Conservation (phyloP, 64 coral and sea anemone species). For the Cladopsammia gracilis region DNA sequence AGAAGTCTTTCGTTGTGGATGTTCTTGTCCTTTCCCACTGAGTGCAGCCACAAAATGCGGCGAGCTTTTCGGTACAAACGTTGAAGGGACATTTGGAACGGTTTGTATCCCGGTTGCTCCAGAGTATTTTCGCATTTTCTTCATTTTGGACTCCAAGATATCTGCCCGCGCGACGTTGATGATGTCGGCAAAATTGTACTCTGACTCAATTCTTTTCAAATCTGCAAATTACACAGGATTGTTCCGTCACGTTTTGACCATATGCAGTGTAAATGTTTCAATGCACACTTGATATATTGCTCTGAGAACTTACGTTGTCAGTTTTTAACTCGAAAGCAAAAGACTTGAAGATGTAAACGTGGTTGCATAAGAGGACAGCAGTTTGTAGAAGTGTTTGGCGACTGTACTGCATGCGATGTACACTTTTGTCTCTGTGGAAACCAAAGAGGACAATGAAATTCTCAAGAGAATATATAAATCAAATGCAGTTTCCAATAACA, state of each 20-base stretch:
- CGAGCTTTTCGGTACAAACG: conserved; percentile 1
- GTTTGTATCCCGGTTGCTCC: background rate
- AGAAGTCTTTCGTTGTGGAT: background rate
- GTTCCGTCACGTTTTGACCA: no score
- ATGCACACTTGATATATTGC: background rate
- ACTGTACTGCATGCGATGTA: background rate
- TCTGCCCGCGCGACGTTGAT: no score
- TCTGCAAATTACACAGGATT: no score
- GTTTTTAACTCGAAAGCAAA: no score
- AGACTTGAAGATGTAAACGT: background rate
- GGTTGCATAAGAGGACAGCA: background rate
- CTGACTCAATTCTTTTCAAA: no score
- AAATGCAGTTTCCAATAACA: background rate
- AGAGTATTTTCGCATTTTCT: conserved; percentile 9
- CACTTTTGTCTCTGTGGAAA: conserved; percentile 30
- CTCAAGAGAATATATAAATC: background rate
- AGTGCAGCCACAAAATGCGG: conserved; percentile 30
- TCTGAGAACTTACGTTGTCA: no score
- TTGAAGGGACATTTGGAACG: background rate
- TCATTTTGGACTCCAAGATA: background rate
- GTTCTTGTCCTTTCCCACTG: background rate
- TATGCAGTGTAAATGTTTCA: background rate
- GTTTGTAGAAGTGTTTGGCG: background rate
- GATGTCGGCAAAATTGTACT: no score
- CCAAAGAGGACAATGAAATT: conserved; percentile 5